Percentiles rank a stretch among this genome's conserved stretches.
Conservation (phyloP, 2,797 vertebrate genomes). For the Tokudaia muenninki region DNA sequence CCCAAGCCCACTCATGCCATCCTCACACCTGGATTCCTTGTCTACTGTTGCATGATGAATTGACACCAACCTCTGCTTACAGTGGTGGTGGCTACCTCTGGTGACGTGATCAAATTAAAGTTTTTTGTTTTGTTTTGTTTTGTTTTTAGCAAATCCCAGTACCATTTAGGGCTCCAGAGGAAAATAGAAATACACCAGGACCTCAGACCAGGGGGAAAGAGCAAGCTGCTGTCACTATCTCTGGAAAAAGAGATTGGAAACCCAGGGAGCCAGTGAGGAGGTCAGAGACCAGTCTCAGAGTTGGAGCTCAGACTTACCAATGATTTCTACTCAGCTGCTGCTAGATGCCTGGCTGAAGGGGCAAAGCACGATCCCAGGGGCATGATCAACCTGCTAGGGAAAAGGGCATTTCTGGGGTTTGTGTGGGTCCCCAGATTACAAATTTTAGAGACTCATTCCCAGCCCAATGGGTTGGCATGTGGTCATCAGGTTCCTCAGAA, state of each 20-base stretch:
- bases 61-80: not conserved
- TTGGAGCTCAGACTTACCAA: not conserved
- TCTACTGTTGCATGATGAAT: not conserved
- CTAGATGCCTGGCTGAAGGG: not conserved
- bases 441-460: not conserved
- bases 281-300: not conserved
- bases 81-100: not conserved
- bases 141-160: not conserved
- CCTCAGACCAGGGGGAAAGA: not conserved
- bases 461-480: not conserved
- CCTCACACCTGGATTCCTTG: not conserved
- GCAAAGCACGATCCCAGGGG: accelerated
- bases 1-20: not conserved
- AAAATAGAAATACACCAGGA: not conserved
- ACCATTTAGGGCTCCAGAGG: not conserved
- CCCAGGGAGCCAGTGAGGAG: not conserved
- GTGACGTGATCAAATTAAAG: constrained; percentile 22
- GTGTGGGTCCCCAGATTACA: not conserved
- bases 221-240: not conserved
- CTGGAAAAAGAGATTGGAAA: not conserved
- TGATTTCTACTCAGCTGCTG: not conserved
- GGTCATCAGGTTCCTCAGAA: not conserved
- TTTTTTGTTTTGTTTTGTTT: not conserved
- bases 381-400: not conserved
- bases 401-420: not conserved